Base-by-base conservation (phyloP, 2,113 vertebrate species). In the Camelus bactrianus region DNA sequence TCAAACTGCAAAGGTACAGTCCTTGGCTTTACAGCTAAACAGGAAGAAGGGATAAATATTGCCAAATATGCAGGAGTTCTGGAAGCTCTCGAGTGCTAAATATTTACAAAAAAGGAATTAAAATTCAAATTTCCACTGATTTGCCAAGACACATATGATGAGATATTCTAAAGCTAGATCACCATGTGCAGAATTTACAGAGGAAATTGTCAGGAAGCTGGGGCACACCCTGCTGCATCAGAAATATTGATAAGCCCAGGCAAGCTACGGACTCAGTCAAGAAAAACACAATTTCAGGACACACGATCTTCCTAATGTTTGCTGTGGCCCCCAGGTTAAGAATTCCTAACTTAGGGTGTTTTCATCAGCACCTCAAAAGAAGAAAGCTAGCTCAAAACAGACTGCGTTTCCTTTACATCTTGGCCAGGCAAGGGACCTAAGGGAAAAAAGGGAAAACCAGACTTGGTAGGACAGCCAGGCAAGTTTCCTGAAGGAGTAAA, bases 191-290 rank as follows among this genome's bases (percentile, higher is more conserved):
- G 54, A 56, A 42, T 20, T 17, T n/a, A 16, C 3, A 0, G 35
- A 42, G 13, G 9, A 20, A 26, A 20, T 8, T 1, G 2, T 32
- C n/a, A 3, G 76, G 69, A 48, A 14, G 14, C 9, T 4, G 4
- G 38, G 5, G 4, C 62, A 54, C 2, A 19, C 32, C 8, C 6
- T 2, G 9, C 26, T 0, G 5, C 22, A 0, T 14, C 64, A 6
- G 56, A 56, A 14, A 28, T 38, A 4, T 6, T 3, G 12, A 54
- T 70, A 89, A 24, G 8, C 56, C 46, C 10, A 0, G 4, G 7
- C 22, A 12, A 28, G 9, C 6, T 0, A 4, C 11, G 35, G 48
- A 16, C 0, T 14, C 5, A 5, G 20, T 65, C 20, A 8, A 15
- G 28, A 22, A 64, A 30, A 73, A 12, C 19, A 8, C 13, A 16